Evolutionary conservation across 2,113 vertebrate genomes (phyloP), one percentile per base, ranked within the genome.

Genomic region (Nannobrachium achirus): DNA sequence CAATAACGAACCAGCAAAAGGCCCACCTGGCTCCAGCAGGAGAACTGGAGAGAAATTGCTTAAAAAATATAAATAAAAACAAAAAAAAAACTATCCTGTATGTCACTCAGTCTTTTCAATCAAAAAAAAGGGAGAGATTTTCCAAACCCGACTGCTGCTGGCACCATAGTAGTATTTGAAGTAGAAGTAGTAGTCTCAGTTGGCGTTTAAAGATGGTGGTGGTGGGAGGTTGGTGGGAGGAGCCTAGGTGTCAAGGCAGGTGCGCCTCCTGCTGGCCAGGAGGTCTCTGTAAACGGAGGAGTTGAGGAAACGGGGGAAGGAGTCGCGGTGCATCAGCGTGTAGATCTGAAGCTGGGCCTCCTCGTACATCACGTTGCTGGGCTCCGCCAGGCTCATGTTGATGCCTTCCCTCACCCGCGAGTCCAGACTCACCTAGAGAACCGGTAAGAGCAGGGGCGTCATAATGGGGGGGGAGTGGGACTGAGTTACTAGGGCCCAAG

Each of bases 261-360:
- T 91, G 80, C 93, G 91, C 80, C 93, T 89, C 83, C 91, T 85
- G 80, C 70, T 94, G 82, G 95, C 95, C 89, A 97, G 92, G 83
- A 99, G 94, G 83, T 96, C 92, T 68, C 93, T 95, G 94, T 98
- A 99, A 86, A 97, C 83, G 52, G 95, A 92, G 76, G 98, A 99
- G 94, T 95, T 95, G 89, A 99, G 96, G 90, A 99, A 99, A 83
- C 98, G 95, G 14, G 98, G 97, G 74, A 94, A 99, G 78, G 97
- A 98, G 94, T 99, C 97, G 76, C 98, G 95, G 91, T 98, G 98
- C 98, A 99, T 99, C 73, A 99, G 95, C 2, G 95, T 98, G 94
- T 99, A 99, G 84, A 99, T 98, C 94, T 99, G 97, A 65, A 98
- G 94, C 92, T 98, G 97, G 0, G 98, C 98, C 0, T 98, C 98